These are phyloP conservation scores for Anadara kagoshimensis DNA, from an alignment of 1,140 invertebrate genomes.

Conservation along the genomic window DNA sequence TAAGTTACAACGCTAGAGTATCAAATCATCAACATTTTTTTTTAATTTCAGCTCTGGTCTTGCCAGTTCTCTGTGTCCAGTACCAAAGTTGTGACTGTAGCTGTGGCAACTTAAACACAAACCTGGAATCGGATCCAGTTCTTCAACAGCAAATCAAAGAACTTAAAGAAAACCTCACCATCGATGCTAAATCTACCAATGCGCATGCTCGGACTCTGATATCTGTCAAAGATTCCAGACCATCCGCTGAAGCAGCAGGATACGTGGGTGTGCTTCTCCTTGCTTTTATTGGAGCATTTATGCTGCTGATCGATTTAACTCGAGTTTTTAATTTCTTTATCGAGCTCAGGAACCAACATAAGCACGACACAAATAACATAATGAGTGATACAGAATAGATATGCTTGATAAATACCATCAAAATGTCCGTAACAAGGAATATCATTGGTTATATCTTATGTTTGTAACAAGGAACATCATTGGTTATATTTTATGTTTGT, in stretches of 20 bases:
- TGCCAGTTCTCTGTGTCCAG: no score
- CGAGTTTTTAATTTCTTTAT: neutral
- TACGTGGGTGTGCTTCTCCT: constrained; percentile 25
- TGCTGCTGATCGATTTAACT: constrained; percentile 27
- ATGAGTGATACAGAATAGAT: no score
- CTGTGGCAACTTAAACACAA: neutral
- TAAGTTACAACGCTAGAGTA: no score
- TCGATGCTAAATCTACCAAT: constrained; percentile 26
- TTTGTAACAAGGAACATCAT: no score
- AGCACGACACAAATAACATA: no score
- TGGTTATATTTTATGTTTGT: no score
- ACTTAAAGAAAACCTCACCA: constrained; percentile 19
- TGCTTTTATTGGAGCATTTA: constrained; percentile 8
- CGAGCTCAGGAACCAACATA: no score
- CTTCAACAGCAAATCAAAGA: constrained; percentile 26
- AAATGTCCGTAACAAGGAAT: no score
- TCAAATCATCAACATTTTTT: no score
- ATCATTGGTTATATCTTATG: no score
- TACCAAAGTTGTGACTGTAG: constrained; percentile 19
- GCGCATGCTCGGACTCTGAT: constrained; percentile 21
- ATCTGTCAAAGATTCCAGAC: constrained; percentile 19
- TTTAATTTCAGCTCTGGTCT: no score
- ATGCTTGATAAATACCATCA: no score
- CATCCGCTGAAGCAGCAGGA: constrained; percentile 30
- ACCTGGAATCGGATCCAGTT: constrained; percentile 21